These are phyloP conservation scores for Cygnus atratus DNA, from an alignment of 2,113 vertebrate species.

Conservation along the genomic window DNA sequence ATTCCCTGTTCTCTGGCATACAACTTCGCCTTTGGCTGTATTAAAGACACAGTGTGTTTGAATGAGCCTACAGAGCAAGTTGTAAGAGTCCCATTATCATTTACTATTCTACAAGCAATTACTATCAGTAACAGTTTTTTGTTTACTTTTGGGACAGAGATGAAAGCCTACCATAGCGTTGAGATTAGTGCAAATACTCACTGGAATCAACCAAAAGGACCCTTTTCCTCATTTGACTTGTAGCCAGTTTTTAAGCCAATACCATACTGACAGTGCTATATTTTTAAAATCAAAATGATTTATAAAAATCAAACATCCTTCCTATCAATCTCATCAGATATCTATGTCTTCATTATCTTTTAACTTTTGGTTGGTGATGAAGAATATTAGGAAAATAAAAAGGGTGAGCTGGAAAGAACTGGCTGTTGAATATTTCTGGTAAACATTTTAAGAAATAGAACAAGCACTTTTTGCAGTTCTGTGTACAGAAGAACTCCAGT, in stretches of 20 bases:
- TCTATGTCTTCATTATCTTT: background rate
- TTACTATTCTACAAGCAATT: constrained; percentile 11
- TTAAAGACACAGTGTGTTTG: background rate
- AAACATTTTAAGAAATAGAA: background rate
- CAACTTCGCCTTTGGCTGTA: background rate
- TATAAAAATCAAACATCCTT: background rate
- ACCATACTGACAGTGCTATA: background rate
- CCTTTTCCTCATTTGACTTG: background rate
- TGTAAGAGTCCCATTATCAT: background rate
- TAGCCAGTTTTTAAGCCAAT: background rate
- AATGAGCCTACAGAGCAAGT: constrained; percentile 8
- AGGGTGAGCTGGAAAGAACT: background rate
- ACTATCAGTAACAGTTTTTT: constrained; percentile 6
- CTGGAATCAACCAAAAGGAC: background rate
- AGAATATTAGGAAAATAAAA: background rate
- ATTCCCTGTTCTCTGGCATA: background rate
- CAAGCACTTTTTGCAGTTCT: background rate
- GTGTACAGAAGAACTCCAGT: background rate
- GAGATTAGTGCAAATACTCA: background rate
- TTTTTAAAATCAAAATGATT: background rate
- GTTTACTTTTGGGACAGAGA: background rate
- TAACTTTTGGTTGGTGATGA: background rate
- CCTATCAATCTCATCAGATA: background rate
- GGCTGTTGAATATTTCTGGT: background rate
- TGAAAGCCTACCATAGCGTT: background rate